These are phyloP conservation scores for Drepana falcataria DNA, from an alignment of 2,888 invertebrate species.

Conservation along the genomic window DNA sequence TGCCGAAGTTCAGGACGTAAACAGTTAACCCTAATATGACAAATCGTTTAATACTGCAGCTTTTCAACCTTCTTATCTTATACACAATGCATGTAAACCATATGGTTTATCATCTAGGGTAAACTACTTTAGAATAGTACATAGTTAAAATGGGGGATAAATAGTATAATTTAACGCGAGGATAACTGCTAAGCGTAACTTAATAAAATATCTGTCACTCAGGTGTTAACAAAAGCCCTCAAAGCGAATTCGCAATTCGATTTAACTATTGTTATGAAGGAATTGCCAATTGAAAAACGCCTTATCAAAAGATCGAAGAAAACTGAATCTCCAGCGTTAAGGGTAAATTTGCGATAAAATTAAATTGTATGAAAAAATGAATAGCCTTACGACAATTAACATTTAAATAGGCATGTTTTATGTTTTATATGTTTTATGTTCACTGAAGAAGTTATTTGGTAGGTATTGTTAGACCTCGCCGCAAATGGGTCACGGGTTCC, in stretches of 20 bases:
- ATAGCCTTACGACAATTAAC: background rate
- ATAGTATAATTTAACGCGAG: too few species aligned
- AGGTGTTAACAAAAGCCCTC: background rate
- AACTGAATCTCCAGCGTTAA: background rate
- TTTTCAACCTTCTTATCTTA: too few species aligned
- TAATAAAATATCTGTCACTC: background rate
- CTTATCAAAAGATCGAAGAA: background rate
- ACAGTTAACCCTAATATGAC: too few species aligned
- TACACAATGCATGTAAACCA: too few species aligned
- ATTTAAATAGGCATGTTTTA: background rate
- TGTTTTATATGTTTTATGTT: too few species aligned
- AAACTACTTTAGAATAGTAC: too few species aligned
- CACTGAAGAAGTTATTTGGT: background rate
- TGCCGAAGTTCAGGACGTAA: too few species aligned
- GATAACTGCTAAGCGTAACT: background rate
- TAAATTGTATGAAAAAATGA: background rate
- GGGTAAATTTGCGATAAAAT: background rate
- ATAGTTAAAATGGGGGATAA: too few species aligned
- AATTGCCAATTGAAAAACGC: background rate
- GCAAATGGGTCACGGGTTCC: too few species aligned
- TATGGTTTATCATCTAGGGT: too few species aligned
- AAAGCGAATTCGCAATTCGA: background rate
- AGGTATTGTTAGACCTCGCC: background rate
- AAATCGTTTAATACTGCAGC: too few species aligned
- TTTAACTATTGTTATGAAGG: background rate